Evolutionary conservation across 2,113 vertebrate genomes (phyloP).

Genomic region (Calonectris borealis): DNA sequence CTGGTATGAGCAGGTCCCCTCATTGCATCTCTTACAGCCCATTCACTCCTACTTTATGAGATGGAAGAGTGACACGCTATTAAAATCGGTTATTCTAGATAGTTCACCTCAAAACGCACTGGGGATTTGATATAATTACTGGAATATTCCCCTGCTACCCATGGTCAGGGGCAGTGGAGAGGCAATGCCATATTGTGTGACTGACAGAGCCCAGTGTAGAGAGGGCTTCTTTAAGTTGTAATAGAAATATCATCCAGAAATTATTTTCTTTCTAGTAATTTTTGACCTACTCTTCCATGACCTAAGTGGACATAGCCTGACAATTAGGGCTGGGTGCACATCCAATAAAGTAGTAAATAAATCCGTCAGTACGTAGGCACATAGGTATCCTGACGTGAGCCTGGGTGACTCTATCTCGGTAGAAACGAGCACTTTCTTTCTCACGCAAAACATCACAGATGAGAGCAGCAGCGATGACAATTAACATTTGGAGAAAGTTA

Average conservation of each 20-base stretch:
- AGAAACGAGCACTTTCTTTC: background rate
- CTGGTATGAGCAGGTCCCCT: background rate
- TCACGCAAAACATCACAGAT: background rate
- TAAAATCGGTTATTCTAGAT: slow-evolving; percentile 43
- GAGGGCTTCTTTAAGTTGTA: background rate
- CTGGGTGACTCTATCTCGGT: background rate
- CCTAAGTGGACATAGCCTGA: background rate
- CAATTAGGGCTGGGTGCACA: background rate
- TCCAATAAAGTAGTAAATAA: background rate
- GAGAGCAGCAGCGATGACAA: background rate
- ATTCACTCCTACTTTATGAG: background rate
- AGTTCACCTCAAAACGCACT: slow-evolving; percentile 18
- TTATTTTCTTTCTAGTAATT: background rate
- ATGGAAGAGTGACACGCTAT: background rate
- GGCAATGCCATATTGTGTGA: background rate
- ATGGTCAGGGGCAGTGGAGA: background rate
- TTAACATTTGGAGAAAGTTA: background rate
- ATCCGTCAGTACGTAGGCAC: accelerated
- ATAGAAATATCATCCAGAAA: background rate
- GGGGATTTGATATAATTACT: slow-evolving; percentile 35
- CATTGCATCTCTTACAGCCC: background rate
- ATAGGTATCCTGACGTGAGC: background rate
- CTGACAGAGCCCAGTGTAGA: background rate
- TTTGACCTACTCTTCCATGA: background rate
- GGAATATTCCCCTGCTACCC: background rate